These are phyloP conservation scores for Hofmannophila pseudospretella DNA, from an alignment of 2,888 invertebrate genomes.

Conservation along the genomic window DNA sequence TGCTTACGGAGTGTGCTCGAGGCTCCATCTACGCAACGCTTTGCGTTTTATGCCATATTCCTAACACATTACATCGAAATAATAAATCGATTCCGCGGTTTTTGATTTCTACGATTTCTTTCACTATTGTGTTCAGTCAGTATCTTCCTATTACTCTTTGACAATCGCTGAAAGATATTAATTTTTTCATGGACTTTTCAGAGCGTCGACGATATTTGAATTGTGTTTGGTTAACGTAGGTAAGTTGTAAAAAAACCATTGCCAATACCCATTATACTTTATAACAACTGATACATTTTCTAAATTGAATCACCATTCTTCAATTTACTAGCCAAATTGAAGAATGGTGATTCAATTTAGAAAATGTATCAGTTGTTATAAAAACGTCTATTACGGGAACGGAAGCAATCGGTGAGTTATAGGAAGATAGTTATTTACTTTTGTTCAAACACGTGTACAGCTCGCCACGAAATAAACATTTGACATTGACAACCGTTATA, in stretches of 20 bases:
- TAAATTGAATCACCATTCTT: no score
- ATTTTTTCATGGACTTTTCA: no score
- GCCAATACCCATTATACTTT: background rate
- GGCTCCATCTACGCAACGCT: no score
- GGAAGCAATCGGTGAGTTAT: background rate
- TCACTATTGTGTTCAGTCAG: background rate
- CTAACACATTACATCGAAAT: conserved; percentile 4
- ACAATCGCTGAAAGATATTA: no score
- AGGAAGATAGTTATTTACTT: background rate
- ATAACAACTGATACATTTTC: background rate
- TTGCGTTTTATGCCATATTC: no score
- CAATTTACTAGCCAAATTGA: background rate
- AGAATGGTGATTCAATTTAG: background rate
- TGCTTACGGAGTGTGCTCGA: no score
- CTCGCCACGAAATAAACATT: background rate
- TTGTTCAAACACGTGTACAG: conserved; percentile 1
- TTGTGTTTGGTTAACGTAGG: no score
- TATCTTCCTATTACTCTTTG: background rate
- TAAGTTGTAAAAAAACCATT: no score
- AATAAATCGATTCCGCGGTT: conserved; percentile 1
- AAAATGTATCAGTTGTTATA: background rate
- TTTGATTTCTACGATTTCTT: background rate
- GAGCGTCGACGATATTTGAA: no score
- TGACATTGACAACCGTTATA: conserved; percentile 15
- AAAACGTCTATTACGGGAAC: background rate